Evolutionary conservation across 35 echinoderm and acorn worm species (phyloP), one percentile per base, ranked within the genome.

Genomic region (Hemicentrotus pulcherrimus): DNA sequence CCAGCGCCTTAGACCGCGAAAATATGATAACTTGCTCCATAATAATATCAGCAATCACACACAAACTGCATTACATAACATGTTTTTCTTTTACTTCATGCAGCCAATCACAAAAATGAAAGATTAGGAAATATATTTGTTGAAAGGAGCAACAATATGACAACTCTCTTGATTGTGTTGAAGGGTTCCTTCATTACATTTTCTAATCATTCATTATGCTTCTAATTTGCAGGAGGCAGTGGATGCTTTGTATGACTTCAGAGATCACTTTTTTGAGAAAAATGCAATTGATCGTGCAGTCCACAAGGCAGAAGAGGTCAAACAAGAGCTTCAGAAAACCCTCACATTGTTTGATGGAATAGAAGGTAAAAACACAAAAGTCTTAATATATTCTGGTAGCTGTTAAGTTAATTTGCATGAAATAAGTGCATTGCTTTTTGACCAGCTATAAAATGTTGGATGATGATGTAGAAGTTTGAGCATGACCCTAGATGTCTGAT

Each of bases 251-350:
- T 99, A 99, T 95, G 98, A 97, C 91, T 99, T 97, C 94, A 95
- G 98, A 88, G 98, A 99, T 33, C 98, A 99, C 89, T 99, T 97
- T 91, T 99, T 99, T 97, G 98, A 97, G 88, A 95, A 94, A 85
- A 99, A 99, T 71, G 47, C 47, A 32, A 95, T 99, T 30, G 96
- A 97, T 11, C 95, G 95, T 93, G 98, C 98, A 47, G 97, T 99
- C 19, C 96, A 99, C 35, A 99, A 99, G 88, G 96, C 95, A 31
- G 97, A 97, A 52, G 98, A 99, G 91, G 94, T 99, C 19, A 78
- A 91, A 32, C 91, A 95, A 95, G 97, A 99, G 47, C 94, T 99
- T 14, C 94, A 95, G 61, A 97, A 95, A 65, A 96, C 96, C 33
- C 33, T 97, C 9, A 65, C 70, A 94, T 33, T 94, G 32, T 95